Evolutionary conservation across 2,113 vertebrate species (phyloP).

Genomic region (Amphiprion ocellaris): DNA sequence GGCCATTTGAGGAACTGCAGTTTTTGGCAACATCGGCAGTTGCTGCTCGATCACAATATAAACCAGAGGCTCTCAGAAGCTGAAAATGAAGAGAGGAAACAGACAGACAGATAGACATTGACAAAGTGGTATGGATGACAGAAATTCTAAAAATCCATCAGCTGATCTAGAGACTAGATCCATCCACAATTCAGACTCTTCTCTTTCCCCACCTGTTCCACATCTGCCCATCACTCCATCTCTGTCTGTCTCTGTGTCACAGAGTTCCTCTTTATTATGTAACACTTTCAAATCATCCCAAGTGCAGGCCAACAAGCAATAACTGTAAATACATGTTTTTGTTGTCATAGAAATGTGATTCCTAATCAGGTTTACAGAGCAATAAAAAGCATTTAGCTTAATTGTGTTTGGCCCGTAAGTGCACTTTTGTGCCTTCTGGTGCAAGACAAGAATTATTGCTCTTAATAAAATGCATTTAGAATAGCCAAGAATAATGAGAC

Average conservation of each 20-base stretch:
- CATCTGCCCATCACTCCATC: constrained; percentile 37
- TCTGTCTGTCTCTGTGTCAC: constrained; percentile 11
- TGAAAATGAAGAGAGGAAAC: background rate
- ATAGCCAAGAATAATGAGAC: constrained; percentile 31
- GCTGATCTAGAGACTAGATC: constrained; percentile 20
- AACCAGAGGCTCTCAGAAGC: background rate
- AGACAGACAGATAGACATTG: background rate
- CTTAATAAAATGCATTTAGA: constrained; percentile 49
- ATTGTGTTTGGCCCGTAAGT: constrained; percentile 58
- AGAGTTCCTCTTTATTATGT: constrained; percentile 6
- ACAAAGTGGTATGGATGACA: background rate
- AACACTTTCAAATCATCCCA: constrained; percentile 40
- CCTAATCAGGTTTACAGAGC: constrained; percentile 50
- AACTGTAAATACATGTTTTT: constrained; percentile 41
- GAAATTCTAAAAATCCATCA: background rate
- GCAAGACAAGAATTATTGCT: constrained; percentile 38
- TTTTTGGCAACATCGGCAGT: too few species aligned
- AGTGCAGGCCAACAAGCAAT: constrained; percentile 24
- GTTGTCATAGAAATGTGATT: constrained; percentile 48
- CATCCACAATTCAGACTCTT: constrained; percentile 25
- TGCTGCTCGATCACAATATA: background rate
- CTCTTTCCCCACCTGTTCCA: constrained; percentile 36
- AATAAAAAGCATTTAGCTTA: constrained; percentile 56
- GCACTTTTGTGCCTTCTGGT: constrained; percentile 55
- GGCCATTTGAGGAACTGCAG: too few species aligned